Percentiles rank a stretch among this genome's conserved stretches.
Evolutionary conservation across 2,888 invertebrate genomes (phyloP).

Genomic region (Drosophila peninsularis): DNA sequence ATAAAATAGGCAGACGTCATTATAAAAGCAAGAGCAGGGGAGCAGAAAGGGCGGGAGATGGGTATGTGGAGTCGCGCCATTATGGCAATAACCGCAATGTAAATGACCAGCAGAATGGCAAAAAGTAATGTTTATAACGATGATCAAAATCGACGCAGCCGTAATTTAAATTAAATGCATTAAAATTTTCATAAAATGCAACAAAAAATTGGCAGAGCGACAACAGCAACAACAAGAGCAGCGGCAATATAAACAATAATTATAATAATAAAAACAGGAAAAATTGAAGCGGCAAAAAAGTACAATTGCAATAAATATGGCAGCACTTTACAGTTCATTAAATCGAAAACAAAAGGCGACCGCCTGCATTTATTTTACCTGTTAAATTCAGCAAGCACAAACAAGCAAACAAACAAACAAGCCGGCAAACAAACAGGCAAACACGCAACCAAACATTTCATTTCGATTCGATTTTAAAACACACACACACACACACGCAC

Average conservation of each 20-base stretch:
- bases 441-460: conserved; percentile 45
- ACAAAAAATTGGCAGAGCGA: conserved; percentile 8
- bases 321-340: conserved; percentile 78
- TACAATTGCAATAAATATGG: conserved; percentile 71
- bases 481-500: conserved; percentile 18
- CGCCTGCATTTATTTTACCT: conserved; percentile 66
- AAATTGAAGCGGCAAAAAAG: conserved; percentile 36
- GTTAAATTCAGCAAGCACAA: conserved; percentile 35
- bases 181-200: conserved; percentile 63
- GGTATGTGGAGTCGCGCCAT: background rate
- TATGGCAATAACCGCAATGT: conserved; percentile 50
- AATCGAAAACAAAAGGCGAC: conserved; percentile 74
- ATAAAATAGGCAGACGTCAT: conserved; percentile 55
- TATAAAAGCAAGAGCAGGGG: background rate
- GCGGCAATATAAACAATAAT: conserved; percentile 67
- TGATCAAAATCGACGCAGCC: conserved; percentile 65
- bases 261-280: conserved; percentile 51
- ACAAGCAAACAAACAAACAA: conserved; percentile 27
- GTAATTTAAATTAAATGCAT: conserved; percentile 77
- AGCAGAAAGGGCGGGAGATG: background rate
- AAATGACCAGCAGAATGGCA: conserved; percentile 53
- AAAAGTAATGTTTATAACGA: conserved; percentile 52
- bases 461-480: conserved; percentile 48
- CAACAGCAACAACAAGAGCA: conserved; percentile 20
- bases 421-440: conserved; percentile 15